Evolutionary conservation across 2,888 invertebrate species (phyloP), one percentile per base, ranked within the genome.

Genomic region (Epirrita christyi): DNA sequence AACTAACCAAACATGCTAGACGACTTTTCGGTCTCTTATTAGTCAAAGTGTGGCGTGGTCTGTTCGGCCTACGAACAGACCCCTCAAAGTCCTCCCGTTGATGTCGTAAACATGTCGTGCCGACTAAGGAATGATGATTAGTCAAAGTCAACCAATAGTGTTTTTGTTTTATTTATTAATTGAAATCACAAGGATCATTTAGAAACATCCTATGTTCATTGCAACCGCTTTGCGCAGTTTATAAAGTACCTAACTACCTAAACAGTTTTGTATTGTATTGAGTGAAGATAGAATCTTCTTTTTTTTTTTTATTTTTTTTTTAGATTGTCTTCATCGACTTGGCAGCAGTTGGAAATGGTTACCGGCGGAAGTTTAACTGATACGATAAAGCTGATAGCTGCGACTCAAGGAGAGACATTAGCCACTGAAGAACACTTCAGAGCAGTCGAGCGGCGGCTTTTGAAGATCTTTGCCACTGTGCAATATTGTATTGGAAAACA

Each of bases 361-460:
- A 94, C 95, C 49, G 96, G 96, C 2, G 96, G 96, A 41, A 93
- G 93, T 49, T 83, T 97, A 41, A 94, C 95, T 37, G 88, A 90
- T 51, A 89, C 88, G 32, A 83, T 92, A 8, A 88, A 88, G 66
- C 42, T 85, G 34, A 70, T 91, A 42, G 92, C 94, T 59, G 93
- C 95, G 32, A 85, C 97, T 50, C 88, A 93, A 64, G 81, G 79
- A 2, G 85, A 90, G 61, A 94, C 94, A 7, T 80, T 97, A 5
- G 92, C 97, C 10, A 95, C 95, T 2, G 93, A 94, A 50, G 93
- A 94, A 41, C 97, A 98, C 84, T 94, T 95, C 55, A 92, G 93
- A 72, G 97, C 97, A 8, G 91, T 98, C 41, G 96, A 98, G 79
- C 89, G 97, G 64, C 91, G 97, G 76, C 81, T 98, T 37, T 84